These are phyloP conservation scores for Austrofundulus limnaeus DNA, from an alignment of 2,113 vertebrate species.

Conservation along the genomic window DNA sequence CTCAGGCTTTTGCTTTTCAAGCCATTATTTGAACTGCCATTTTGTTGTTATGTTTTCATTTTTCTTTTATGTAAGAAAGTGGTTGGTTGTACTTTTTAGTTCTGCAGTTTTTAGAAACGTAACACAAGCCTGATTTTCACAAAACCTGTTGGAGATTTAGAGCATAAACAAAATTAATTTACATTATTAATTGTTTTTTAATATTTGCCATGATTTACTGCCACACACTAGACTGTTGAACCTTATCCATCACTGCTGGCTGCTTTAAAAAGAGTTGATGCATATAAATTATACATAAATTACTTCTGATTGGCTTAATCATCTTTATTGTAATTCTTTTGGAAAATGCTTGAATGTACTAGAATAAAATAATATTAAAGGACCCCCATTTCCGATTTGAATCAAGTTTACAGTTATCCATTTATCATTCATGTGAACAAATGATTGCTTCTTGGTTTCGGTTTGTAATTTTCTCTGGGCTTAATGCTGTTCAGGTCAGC, in stretches of 20 bases:
- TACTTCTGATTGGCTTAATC: background rate
- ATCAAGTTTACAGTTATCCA: background rate
- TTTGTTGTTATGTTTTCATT: no score
- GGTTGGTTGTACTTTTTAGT: no score
- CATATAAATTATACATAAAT: background rate
- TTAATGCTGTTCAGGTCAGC: slow-evolving; percentile 14
- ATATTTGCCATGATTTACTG: no score
- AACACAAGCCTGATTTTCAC: no score
- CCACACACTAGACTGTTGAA: no score
- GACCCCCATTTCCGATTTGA: background rate
- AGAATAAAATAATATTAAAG: background rate
- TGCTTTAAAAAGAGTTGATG: background rate
- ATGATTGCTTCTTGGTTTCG: slow-evolving; percentile 7
- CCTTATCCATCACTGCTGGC: background rate
- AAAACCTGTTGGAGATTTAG: no score
- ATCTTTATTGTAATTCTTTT: background rate
- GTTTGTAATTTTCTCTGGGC: slow-evolving; percentile 1
- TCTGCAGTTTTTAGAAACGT: no score
- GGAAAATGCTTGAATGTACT: background rate
- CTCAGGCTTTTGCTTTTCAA: no score
- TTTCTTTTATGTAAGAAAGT: no score
- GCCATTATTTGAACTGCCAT: no score
- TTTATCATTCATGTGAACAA: slow-evolving; percentile 2
- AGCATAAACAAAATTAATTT: no score
- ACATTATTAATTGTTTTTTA: no score